Evolutionary conservation across 1,140 invertebrate species (phyloP).

Genomic region (Papilio xuthus): DNA sequence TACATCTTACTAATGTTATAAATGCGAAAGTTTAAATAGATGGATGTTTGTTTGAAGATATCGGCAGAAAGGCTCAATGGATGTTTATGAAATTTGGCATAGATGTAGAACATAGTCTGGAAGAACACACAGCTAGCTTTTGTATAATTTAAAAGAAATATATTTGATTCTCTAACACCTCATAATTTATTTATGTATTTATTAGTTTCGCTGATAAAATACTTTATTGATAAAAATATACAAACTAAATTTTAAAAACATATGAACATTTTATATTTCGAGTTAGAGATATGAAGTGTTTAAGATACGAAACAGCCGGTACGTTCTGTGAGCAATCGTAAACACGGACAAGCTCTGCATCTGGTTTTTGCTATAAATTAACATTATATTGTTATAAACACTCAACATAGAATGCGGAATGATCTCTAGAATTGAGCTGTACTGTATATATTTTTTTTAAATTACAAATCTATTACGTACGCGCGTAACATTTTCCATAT

Average conservation of each 20-base stretch:
- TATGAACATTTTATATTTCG: neutral
- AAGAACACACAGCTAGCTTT: no score
- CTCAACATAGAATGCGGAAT: slow-evolving; percentile 1
- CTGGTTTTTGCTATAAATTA: neutral
- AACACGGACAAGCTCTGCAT: neutral
- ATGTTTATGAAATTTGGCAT: no score
- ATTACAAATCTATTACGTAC: neutral
- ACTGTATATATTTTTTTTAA: neutral
- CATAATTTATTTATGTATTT: neutral
- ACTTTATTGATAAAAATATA: neutral
- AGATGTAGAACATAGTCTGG: no score
- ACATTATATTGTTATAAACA: slow-evolving; percentile 13
- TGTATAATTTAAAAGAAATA: no score
- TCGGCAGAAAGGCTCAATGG: no score
- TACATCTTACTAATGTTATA: no score
- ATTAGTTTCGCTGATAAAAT: neutral
- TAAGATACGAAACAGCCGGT: slow-evolving; percentile 18
- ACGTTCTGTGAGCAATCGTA: neutral
- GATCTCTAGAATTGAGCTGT: neutral
- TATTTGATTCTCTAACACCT: neutral
- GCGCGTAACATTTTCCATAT: no score
- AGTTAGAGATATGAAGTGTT: slow-evolving; percentile 17
- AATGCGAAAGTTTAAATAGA: no score
- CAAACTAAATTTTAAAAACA: neutral
- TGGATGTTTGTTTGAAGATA: no score